phyloP scores from a whole-genome alignment of 37 sponge, comb jelly and placozoan genomes.

The Bolinopsis microptera region DNA sequence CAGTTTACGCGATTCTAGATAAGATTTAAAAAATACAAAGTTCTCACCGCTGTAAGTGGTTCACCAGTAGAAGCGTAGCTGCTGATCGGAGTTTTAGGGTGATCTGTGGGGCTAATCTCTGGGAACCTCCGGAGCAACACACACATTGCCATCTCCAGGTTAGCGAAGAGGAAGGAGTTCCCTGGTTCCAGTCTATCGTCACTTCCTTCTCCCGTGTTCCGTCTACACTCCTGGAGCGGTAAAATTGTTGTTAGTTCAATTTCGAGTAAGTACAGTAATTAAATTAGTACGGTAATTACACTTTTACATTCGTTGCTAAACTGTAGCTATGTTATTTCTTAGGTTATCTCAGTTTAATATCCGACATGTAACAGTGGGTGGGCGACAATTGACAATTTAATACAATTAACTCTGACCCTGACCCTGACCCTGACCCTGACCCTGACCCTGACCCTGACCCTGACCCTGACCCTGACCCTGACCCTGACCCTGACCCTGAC shows the following conservation, averaged over 20 bases:
- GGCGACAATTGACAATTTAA: too few relatives aligned
- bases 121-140: slow-evolving; percentile 23
- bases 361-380: too few relatives aligned
- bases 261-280: too few relatives aligned
- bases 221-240: background rate
- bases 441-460: too few relatives aligned
- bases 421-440: too few relatives aligned
- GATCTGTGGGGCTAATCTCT: slow-evolving; percentile 9
- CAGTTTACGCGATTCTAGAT: background rate
- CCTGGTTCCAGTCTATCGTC: slow-evolving; percentile 51
- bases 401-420: too few relatives aligned
- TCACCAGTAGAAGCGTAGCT: slow-evolving; percentile 50
- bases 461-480: too few relatives aligned
- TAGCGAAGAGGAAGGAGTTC: slow-evolving; percentile 40
- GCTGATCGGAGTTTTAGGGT: slow-evolving; percentile 28
- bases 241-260: too few relatives aligned
- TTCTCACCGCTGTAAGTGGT: background rate
- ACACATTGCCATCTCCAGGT: slow-evolving; percentile 52
- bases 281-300: background rate
- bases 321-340: too few relatives aligned
- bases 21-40: background rate
- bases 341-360: too few relatives aligned
- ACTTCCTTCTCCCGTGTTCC: background rate
- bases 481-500: too few relatives aligned
- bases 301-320: too few relatives aligned